Evolutionary conservation across 2,113 vertebrate genomes (phyloP).

Genomic region (Brachionichthys hirsutus): DNA sequence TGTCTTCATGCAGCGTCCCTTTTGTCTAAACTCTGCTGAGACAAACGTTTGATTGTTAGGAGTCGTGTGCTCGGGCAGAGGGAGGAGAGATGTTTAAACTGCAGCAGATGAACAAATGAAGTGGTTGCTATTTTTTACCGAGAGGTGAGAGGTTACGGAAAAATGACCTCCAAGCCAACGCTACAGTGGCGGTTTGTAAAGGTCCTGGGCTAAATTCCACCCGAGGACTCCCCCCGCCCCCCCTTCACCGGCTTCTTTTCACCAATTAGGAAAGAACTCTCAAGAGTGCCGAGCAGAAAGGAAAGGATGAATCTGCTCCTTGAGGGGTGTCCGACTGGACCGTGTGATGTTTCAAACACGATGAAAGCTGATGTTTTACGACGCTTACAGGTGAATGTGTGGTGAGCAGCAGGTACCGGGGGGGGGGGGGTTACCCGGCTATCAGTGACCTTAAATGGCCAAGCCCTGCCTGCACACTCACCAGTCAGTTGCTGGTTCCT

Average conservation of each 20-base stretch:
- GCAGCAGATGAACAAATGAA: slow-evolving; percentile 20
- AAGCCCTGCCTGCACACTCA: not conserved
- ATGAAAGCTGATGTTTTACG: not conserved
- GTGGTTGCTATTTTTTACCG: slow-evolving; percentile 24
- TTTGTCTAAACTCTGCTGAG: too few relatives aligned
- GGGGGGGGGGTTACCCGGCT: slow-evolving; percentile 10
- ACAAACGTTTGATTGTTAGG: not conserved
- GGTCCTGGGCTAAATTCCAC: too few relatives aligned
- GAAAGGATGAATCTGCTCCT: too few relatives aligned
- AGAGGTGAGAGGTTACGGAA: slow-evolving; percentile 1
- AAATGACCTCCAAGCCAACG: slow-evolving; percentile 1
- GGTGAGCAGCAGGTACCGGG: not conserved
- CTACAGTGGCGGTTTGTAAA: too few relatives aligned
- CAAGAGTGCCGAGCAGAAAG: too few relatives aligned
- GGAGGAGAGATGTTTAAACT: not conserved
- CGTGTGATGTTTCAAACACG: not conserved
- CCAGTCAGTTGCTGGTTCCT: slow-evolving; percentile 22
- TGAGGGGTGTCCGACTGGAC: not conserved
- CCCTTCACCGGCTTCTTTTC: too few relatives aligned
- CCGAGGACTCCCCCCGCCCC: too few relatives aligned
- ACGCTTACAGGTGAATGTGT: not conserved
- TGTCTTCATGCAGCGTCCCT: too few relatives aligned
- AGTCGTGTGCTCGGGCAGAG: not conserved
- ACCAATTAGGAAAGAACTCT: too few relatives aligned
- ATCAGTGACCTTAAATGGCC: slow-evolving; percentile 57